Percentiles rank a stretch among this genome's conserved stretches.
These are phyloP conservation scores for Drosophila lini DNA, from an alignment of 1,140 invertebrate species.

Conservation along the genomic window DNA sequence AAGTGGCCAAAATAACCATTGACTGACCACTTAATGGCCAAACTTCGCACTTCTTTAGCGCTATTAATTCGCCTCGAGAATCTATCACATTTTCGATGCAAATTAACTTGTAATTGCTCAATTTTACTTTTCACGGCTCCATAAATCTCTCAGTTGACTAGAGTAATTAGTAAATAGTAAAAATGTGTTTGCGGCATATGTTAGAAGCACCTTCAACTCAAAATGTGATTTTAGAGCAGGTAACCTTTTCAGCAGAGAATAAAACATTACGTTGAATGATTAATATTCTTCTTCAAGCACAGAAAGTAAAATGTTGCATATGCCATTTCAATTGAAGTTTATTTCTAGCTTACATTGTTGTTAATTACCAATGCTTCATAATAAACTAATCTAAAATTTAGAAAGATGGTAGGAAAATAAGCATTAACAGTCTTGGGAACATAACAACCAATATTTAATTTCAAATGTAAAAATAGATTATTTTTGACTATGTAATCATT, in stretches of 20 bases:
- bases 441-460: too few relatives aligned
- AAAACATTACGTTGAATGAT: not conserved
- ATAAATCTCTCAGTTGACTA: slow-evolving; percentile 7
- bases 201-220: not conserved
- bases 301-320: not conserved
- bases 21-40: slow-evolving; percentile 37
- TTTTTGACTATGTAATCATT: too few relatives aligned
- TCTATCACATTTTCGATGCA: slow-evolving; percentile 15
- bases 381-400: not conserved
- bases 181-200: not conserved
- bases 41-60: slow-evolving; percentile 43
- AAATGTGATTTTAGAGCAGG: not conserved
- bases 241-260: not conserved
- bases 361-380: not conserved
- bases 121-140: slow-evolving; percentile 24
- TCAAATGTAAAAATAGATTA: too few relatives aligned
- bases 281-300: not conserved
- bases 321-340: not conserved
- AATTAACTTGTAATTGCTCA: slow-evolving; percentile 31
- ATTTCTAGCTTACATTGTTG: not conserved
- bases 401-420: not conserved
- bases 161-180: not conserved
- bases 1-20: slow-evolving; percentile 32
- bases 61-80: slow-evolving; percentile 22
- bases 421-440: not conserved